Evolutionary conservation across 2,888 invertebrate genomes (phyloP).

Genomic region (Trissolcus japonicus): DNA sequence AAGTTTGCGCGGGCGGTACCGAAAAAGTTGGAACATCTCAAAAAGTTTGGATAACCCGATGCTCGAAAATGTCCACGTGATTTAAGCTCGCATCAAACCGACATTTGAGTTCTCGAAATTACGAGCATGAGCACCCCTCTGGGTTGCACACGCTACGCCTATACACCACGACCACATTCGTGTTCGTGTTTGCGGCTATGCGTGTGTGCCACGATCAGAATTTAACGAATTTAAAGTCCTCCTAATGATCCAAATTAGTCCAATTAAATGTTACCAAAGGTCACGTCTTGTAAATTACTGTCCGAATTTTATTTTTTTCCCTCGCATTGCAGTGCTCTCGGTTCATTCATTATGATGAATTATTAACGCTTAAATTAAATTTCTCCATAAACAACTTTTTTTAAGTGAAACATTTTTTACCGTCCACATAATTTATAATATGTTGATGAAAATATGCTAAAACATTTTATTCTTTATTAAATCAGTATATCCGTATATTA

Average conservation of each 20-base stretch:
- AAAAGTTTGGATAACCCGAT: conserved; percentile 55
- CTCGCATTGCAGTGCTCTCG: neutral
- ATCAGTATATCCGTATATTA: too few species aligned
- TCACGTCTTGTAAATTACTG: conserved; percentile 40
- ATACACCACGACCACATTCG: neutral
- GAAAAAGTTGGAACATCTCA: conserved; percentile 54
- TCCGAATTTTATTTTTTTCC: conserved; percentile 4
- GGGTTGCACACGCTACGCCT: conserved; percentile 39
- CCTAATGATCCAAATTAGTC: conserved; percentile 47
- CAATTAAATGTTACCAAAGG: conserved; percentile 44
- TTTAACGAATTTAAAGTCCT: conserved; percentile 53
- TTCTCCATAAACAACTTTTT: too few species aligned
- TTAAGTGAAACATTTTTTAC: too few species aligned
- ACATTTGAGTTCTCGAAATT: conserved; percentile 55
- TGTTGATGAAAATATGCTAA: too few species aligned
- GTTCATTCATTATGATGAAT: neutral
- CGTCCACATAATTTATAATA: too few species aligned
- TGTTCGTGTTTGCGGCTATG: conserved; percentile 7
- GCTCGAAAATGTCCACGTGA: conserved; percentile 55
- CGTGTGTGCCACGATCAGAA: conserved; percentile 44
- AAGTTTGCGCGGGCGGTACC: conserved; percentile 49
- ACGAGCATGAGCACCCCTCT: conserved; percentile 50
- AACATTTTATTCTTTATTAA: too few species aligned
- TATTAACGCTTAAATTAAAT: too few species aligned
- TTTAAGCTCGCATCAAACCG: conserved; percentile 51